Percentiles rank a stretch among this genome's conserved stretches.
phyloP scores from a whole-genome alignment of 2,113 vertebrate species.

The Chionis minor region DNA sequence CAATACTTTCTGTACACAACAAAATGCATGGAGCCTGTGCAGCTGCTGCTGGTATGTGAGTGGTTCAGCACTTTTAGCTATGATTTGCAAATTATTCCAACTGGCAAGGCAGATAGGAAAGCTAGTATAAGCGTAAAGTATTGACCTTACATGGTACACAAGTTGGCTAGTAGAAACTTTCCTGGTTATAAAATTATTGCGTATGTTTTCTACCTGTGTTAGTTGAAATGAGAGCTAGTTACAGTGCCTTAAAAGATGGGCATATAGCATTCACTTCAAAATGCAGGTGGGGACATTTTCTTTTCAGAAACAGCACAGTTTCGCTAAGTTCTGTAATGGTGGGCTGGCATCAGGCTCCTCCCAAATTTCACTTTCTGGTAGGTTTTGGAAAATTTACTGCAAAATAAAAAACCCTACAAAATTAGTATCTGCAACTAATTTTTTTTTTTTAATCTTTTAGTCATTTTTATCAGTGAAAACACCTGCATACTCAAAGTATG shows the following conservation, averaged over 20 bases:
- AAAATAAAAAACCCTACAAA: not conserved
- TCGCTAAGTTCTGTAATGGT: not conserved
- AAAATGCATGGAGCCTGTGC: not conserved
- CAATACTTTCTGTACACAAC: not conserved
- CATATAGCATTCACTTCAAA: not conserved
- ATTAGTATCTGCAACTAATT: not conserved
- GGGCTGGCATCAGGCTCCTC: not conserved
- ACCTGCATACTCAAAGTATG: not conserved
- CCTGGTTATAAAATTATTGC: not conserved
- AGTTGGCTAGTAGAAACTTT: not conserved
- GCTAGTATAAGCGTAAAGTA: not conserved
- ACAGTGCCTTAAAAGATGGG: not conserved
- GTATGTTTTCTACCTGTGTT: not conserved
- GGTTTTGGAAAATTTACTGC: not conserved
- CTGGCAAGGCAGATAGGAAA: not conserved
- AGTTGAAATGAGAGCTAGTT: not conserved
- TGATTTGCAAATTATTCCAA: not conserved
- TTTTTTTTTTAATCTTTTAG: rapidly evolving
- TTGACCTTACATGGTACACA: not conserved
- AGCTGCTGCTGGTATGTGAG: not conserved
- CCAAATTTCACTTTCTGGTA: not conserved
- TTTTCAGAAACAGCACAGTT: not conserved
- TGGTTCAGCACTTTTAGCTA: not conserved
- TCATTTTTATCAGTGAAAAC: not conserved
- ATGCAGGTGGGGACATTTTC: not conserved